phyloP scores from a whole-genome alignment of 1,140 invertebrate species.

The Drosophila kikkawai region DNA sequence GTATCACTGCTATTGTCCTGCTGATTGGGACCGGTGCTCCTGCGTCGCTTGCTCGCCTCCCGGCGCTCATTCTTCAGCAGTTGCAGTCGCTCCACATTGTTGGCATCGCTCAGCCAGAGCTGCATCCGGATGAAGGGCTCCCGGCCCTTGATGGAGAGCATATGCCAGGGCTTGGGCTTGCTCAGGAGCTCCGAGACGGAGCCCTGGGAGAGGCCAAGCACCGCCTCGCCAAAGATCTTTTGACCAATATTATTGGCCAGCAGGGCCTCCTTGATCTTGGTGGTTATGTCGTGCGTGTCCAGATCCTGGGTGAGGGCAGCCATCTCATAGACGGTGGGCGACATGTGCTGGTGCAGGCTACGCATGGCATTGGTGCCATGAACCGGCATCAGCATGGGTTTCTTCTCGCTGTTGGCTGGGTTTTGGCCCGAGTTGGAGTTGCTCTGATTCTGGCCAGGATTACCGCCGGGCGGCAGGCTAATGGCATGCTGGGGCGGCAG shows the following conservation, averaged over 20 bases:
- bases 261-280: constrained; percentile 98
- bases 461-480: constrained; percentile 83
- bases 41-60: constrained; percentile 94
- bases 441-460: constrained; percentile 54
- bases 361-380: constrained; percentile 87
- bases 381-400: constrained; percentile 85
- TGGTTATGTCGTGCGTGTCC: constrained; percentile 98
- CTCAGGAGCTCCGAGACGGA: constrained; percentile 98
- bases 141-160: constrained; percentile 98
- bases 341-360: constrained; percentile 91
- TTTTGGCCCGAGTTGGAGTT: neutral
- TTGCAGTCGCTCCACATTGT: constrained; percentile 95
- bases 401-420: constrained; percentile 85
- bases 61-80: constrained; percentile 94
- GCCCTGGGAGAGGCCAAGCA: constrained; percentile 97
- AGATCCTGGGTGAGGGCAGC: constrained; percentile 97
- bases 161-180: constrained; percentile 99
- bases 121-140: constrained; percentile 99
- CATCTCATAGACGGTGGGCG: constrained; percentile 97
- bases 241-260: constrained; percentile 99
- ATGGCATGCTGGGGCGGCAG: constrained; percentile 88
- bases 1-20: constrained; percentile 94
- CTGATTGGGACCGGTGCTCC: constrained; percentile 91
- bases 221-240: constrained; percentile 99
- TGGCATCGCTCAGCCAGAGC: constrained; percentile 97